These are phyloP conservation scores for Chymomyza caudatula DNA, from an alignment of 2,888 invertebrate genomes.

Conservation along the genomic window DNA sequence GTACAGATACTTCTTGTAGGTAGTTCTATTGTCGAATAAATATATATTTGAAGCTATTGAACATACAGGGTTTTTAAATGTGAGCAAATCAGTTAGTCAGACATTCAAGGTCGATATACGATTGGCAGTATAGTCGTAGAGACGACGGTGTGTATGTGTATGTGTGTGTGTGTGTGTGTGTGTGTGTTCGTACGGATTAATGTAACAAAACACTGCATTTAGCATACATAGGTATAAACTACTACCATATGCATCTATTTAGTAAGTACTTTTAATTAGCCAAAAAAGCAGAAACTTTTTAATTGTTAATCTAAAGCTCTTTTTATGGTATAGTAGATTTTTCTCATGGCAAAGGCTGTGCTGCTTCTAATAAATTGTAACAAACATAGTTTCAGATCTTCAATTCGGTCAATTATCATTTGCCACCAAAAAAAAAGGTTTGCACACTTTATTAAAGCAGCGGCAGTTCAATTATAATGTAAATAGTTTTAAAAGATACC, in stretches of 20 bases:
- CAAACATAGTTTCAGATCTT: neutral
- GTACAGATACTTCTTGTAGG: conserved; percentile 15
- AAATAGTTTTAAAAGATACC: conserved; percentile 46
- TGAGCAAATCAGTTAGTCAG: conserved; percentile 59
- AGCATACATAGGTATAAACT: neutral
- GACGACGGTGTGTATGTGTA: neutral
- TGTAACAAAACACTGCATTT: neutral
- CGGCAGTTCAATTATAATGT: conserved; percentile 55
- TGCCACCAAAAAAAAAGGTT: conserved; percentile 23
- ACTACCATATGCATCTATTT: too few species aligned
- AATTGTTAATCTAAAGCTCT: too few species aligned
- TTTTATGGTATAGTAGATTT: too few species aligned
- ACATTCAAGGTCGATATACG: neutral
- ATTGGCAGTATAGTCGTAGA: neutral
- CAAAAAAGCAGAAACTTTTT: too few species aligned
- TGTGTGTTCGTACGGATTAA: neutral
- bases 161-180: neutral
- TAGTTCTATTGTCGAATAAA: conserved; percentile 31
- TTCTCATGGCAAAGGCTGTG: too few species aligned
- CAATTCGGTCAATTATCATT: conserved; percentile 65
- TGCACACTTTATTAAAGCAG: conserved; percentile 4
- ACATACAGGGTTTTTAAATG: conserved; percentile 72
- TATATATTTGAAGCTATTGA: conserved; percentile 58
- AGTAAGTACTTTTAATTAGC: neutral
- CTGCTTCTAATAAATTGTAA: neutral